Evolutionary conservation across 92 coral and sea anemone species (phyloP), one percentile per base, ranked within the genome.

Genomic region (Porites cylindrica): DNA sequence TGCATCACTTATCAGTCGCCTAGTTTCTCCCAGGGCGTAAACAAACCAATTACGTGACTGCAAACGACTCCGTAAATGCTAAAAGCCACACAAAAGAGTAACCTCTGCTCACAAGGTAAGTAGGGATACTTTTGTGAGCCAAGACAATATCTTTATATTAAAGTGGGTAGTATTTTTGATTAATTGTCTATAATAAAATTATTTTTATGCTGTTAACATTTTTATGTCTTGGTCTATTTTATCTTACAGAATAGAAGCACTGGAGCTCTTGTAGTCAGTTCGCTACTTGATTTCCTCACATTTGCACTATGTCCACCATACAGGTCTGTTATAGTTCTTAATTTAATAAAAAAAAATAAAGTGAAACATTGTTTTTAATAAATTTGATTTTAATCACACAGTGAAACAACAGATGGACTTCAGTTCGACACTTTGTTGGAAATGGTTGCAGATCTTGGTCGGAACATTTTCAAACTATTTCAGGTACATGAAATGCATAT

Each of bases 281-380:
- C 98, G 4, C 86, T 97, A 17, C 94, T 97, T 79, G 99, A 97
- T 88, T 97, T 97, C 76, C 88, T 97, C 16, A 97, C 96, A n/a
- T 97, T 97, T 81, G 99, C 99, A 52, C 90, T 97, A 29, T 97
- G 99, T 68, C 99, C 99, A 66, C 99, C 99, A 17, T 97, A 97
- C 95, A 97, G 99, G 99, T 96, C 86, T 10, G 75, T 7, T 26
- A 19, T 62, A 29, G 12, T 32, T 7, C 16, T 32, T 23, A 38
- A 38, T 38, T 3, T 5, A 38, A 38, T 38, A 5, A 32, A 38
- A 38, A 38, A 38, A 38, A 38, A 0, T 38, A 4, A 38, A 38
- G 6, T 38, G 47, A 38, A 38, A 14, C 23, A 14, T 47, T 6
- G 2, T 6, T 38, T 47, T 12, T 53, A n/a, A 69, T 64, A 14